phyloP scores from a whole-genome alignment of 2,797 vertebrate species.

The Hyperoplus immaculatus region DNA sequence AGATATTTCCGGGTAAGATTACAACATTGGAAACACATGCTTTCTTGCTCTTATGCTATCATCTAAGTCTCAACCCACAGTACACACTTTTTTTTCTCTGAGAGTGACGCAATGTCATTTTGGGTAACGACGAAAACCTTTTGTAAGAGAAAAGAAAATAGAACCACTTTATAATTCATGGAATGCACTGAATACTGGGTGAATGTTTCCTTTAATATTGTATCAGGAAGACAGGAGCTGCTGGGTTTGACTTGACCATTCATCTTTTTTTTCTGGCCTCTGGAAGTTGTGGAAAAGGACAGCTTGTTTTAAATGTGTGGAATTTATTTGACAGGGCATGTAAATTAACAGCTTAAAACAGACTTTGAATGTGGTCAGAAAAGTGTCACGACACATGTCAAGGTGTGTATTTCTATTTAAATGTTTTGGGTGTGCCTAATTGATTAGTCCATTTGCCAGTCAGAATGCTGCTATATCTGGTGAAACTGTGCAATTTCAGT shows the following conservation, averaged over 20 bases:
- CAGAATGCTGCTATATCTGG: conserved; percentile 88
- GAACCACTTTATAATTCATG: conserved; percentile 21
- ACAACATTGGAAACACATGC: neutral
- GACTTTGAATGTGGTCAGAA: conserved; percentile 60
- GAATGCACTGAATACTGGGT: conserved; percentile 45
- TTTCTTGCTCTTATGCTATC: neutral
- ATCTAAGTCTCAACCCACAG: neutral
- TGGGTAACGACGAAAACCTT: neutral
- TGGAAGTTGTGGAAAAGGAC: conserved; percentile 31
- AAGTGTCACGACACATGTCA: conserved; percentile 55
- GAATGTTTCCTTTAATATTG: conserved; percentile 18
- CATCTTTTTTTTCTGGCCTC: conserved; percentile 42
- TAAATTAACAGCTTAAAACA: conserved; percentile 78
- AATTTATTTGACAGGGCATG: conserved; percentile 76
- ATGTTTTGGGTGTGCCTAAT: conserved; percentile 81
- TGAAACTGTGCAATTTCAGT: conserved; percentile 88
- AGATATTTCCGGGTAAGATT: neutral
- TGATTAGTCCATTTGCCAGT: conserved; percentile 82
- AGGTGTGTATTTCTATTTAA: conserved; percentile 74
- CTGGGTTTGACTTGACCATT: conserved; percentile 52
- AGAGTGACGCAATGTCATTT: neutral
- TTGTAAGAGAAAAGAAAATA: conserved; percentile 26
- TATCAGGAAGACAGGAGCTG: conserved; percentile 9
- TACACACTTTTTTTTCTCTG: neutral
- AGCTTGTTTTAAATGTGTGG: conserved; percentile 46